phyloP scores from a whole-genome alignment of 2,888 invertebrate genomes.

The Orchesellides sinensis region DNA sequence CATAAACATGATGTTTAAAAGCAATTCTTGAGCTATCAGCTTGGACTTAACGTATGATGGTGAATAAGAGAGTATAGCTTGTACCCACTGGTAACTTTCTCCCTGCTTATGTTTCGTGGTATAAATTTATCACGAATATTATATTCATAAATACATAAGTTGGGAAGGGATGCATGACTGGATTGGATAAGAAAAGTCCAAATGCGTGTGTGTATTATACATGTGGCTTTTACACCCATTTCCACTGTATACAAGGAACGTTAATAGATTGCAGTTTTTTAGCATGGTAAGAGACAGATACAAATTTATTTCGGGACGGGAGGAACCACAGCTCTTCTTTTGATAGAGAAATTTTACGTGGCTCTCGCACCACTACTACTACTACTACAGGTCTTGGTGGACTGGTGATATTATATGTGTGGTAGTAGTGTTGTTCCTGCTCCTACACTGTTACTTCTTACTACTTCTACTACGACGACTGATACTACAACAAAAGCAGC shows the following conservation, averaged over 20 bases:
- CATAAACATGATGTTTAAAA: background rate
- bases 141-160: conserved; percentile 26
- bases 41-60: background rate
- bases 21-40: background rate
- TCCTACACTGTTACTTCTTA: too few species aligned
- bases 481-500: too few species aligned
- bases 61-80: conserved; percentile 27
- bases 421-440: background rate
- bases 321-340: conserved; percentile 11
- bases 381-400: conserved; percentile 12
- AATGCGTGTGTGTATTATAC: background rate
- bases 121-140: background rate
- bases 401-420: background rate
- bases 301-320: conserved; percentile 26
- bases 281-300: background rate
- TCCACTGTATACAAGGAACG: background rate
- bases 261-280: background rate
- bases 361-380: conserved; percentile 18
- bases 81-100: conserved; percentile 24
- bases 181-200: background rate
- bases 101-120: background rate
- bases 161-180: background rate
- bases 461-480: too few species aligned
- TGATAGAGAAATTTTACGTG: conserved; percentile 8
- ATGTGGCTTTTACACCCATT: background rate